Percentiles rank a stretch among this genome's conserved stretches.
These are phyloP conservation scores for Myrmecobius fasciatus DNA, from an alignment of 2,113 vertebrate genomes.

Conservation along the genomic window DNA sequence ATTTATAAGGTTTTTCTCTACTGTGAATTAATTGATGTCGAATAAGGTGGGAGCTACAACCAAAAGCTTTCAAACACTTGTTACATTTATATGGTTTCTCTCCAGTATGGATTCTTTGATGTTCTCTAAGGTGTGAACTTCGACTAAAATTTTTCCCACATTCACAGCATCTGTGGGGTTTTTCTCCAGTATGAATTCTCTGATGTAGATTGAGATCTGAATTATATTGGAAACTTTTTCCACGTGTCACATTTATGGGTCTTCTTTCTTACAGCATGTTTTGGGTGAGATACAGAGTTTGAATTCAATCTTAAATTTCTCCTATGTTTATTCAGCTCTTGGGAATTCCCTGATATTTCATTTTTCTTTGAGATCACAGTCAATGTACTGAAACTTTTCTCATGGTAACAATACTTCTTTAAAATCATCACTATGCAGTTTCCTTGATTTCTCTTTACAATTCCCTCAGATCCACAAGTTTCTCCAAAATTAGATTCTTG, in stretches of 20 bases:
- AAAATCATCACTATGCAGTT: too few relatives aligned
- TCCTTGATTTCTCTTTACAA: too few relatives aligned
- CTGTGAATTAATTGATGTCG: conserved; percentile 80
- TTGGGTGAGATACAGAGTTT: conserved; percentile 15
- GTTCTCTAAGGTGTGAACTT: conserved; percentile 65
- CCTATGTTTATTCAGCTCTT: too few relatives aligned
- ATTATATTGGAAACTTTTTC: conserved; percentile 59
- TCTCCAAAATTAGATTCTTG: too few relatives aligned
- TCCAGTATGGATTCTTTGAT: conserved; percentile 64
- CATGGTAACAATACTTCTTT: too few relatives aligned
- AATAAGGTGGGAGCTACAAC: conserved; percentile 68
- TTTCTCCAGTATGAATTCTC: conserved; percentile 46
- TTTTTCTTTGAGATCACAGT: too few relatives aligned
- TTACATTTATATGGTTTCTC: conserved; percentile 80
- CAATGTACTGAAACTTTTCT: too few relatives aligned
- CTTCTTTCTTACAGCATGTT: conserved; percentile 49
- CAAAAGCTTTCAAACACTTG: conserved; percentile 75
- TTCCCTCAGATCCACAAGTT: too few relatives aligned
- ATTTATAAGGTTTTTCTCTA: conserved; percentile 80
- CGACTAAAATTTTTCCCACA: conserved; percentile 64
- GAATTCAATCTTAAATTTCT: too few relatives aligned
- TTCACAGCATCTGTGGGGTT: conserved; percentile 51
- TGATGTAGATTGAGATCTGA: conserved; percentile 50
- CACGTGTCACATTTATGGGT: conserved; percentile 52
- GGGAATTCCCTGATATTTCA: too few relatives aligned